Evolutionary conservation across 2,113 vertebrate species (phyloP), one percentile per base, ranked within the genome.

Genomic region (Colaptes auratus): DNA sequence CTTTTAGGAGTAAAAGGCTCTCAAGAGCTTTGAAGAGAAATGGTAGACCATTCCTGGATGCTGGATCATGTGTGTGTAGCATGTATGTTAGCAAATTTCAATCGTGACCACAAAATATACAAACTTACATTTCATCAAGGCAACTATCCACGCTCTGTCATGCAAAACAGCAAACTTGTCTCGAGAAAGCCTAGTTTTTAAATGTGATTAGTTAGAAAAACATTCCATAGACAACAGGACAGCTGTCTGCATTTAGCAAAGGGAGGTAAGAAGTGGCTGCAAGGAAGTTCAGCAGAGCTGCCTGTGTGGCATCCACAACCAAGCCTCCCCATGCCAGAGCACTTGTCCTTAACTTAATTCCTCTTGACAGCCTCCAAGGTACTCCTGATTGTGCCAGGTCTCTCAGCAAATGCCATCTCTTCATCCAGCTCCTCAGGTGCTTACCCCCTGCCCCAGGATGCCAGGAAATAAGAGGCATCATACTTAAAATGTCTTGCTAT

Each of bases 401-500:
- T 55, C 82, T 31, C 66, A n/a, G 74, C 77, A 93, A 87, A 83
- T 76, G 86, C n/a, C 66, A 82, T 10, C 44, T 30, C 61, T 76
- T 63, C 0, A 10, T 24, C 67, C 86, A 81, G 77, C 70, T 76
- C 88, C 88, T 84, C 83, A 52, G 9, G 39, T 0, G 50, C 89
- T 72, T 42, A 5, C 12, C 50, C 70, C 39, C 14, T 50, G 61
- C 46, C 73, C 7, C 55, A 20, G 81, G 20, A 75, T 2, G 1
- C 44, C 60, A 96, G 94, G 95, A 95, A 96, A 93, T 87, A 60
- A 93, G 64, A 86, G 39, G 27, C 72, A n/a, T 8, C 1, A 4
- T 19, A 25, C 46, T 84, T 5, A 3, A 7, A 6, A 39, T 28
- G 7, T 24, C 69, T 44, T 86, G 42, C 77, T 92, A 82, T 94